phyloP scores from a whole-genome alignment of 2,113 vertebrate species.

The Notothenia coriiceps region DNA sequence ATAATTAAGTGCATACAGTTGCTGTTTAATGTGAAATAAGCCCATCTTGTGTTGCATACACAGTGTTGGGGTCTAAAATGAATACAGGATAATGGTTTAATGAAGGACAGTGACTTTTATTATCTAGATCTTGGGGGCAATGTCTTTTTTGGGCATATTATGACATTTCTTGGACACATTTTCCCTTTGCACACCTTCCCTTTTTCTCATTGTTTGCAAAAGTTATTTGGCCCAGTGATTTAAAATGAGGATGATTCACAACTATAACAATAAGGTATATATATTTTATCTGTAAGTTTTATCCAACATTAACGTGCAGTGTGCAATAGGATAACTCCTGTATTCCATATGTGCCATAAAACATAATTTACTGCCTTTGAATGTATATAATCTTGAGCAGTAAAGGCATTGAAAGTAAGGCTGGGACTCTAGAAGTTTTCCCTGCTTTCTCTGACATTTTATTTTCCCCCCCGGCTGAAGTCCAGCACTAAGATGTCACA shows the following conservation, averaged over 20 bases:
- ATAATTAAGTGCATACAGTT: too few relatives aligned
- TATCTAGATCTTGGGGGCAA: too few relatives aligned
- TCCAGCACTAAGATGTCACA: constrained; percentile 66
- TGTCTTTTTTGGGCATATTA: too few relatives aligned
- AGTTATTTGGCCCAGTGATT: too few relatives aligned
- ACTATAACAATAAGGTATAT: too few relatives aligned
- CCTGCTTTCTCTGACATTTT: constrained; percentile 41
- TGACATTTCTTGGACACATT: too few relatives aligned
- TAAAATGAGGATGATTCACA: background rate
- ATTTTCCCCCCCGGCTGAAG: constrained; percentile 51
- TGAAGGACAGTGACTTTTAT: too few relatives aligned
- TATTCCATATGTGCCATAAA: background rate
- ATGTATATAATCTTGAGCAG: background rate
- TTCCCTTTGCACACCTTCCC: background rate
- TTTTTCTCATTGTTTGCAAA: constrained; percentile 5
- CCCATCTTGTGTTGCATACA: too few relatives aligned
- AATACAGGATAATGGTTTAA: too few relatives aligned
- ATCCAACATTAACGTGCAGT: background rate
- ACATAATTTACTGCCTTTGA: background rate
- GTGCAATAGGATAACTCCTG: background rate
- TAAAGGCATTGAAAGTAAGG: background rate
- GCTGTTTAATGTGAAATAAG: too few relatives aligned
- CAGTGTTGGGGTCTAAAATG: too few relatives aligned
- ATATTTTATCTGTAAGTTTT: background rate
- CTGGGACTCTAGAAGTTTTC: constrained; percentile 15